These are phyloP conservation scores for Syngnathus acus DNA, from an alignment of 2,797 vertebrate species.

Conservation along the genomic window DNA sequence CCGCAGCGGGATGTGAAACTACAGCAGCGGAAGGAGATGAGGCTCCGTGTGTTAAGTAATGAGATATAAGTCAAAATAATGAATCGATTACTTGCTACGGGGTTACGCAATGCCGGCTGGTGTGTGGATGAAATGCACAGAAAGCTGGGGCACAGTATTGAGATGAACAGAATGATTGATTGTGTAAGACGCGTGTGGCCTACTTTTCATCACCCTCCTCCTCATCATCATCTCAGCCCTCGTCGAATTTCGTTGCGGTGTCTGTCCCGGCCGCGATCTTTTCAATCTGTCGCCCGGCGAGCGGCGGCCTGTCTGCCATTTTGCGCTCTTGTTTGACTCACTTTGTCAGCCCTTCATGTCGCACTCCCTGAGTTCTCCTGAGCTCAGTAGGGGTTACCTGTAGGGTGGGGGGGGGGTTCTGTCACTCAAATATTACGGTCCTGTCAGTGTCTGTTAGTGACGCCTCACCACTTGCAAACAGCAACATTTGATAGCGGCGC, in stretches of 20 bases:
- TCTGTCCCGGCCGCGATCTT: constrained; percentile 21
- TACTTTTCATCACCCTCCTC: constrained; percentile 21
- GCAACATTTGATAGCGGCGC: neutral
- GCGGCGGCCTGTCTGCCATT: constrained; percentile 14
- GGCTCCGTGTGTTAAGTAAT: constrained; percentile 3
- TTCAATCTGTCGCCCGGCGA: constrained; percentile 24
- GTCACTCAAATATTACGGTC: neutral
- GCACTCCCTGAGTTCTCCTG: constrained; percentile 15
- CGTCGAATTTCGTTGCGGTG: constrained; percentile 17
- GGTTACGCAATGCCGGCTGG: neutral
- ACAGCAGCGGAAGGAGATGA: neutral
- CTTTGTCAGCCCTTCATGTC: constrained; percentile 23
- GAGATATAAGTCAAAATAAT: neutral
- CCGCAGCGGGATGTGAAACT: neutral
- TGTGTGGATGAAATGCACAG: constrained; percentile 37
- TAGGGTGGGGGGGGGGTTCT: too few species aligned
- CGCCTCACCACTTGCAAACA: neutral
- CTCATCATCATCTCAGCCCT: constrained; percentile 40
- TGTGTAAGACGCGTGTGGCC: constrained; percentile 12
- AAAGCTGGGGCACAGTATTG: constrained; percentile 32
- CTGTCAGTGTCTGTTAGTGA: neutral
- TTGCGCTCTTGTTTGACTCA: constrained; percentile 17
- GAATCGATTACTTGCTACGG: neutral
- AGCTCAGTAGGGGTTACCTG: neutral
- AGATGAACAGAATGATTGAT: constrained; percentile 63